Evolutionary conservation across 2,113 vertebrate genomes (phyloP), one percentile per base, ranked within the genome.

Genomic region (Chaetodon auriga): DNA sequence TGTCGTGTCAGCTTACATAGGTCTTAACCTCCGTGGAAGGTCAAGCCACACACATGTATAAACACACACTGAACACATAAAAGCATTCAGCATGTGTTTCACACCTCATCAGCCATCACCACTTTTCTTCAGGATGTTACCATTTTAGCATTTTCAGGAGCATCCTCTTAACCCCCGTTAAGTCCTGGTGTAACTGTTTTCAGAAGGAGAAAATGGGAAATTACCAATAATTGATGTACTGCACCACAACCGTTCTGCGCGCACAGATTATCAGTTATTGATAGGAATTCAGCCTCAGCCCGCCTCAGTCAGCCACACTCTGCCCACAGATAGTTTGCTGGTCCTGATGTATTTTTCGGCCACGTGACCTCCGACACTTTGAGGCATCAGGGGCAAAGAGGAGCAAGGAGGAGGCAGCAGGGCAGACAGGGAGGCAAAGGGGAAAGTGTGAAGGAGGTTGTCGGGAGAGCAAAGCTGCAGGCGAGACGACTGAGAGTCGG

Each of bases 341-440:
- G 7, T 14, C 7, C 53, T 13, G 41, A 54, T 72, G 64, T 57
- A 73, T 86, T 88, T 88, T 78, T 70, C 35, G 5, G 61, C 55
- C 84, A 73, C 58, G 75, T 83, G 84, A 92, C 84, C 85, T 65
- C 68, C 64, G 68, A 51, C 66, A 41, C 43, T 25, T 79, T 86
- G 81, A 78, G 74, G 79, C 81, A 80, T 90, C 71, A 64, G 80
- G 66, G 57, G 30, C 64, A 68, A 79, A 83, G 76, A 65, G 68
- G 66, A 74, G 46, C 63, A 21, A 45, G 65, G 25, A 15, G 72
- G 60, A 60, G 60, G 54, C 15, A 2, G 75, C 57, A 38, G 63
- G 53, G 68, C 45, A 77, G 77, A 62, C 30, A 18, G 57, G 53
- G 58, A 81, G 76, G 77, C 60, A 78, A 58, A 82, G 83, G 53